These are phyloP conservation scores for Schizopygopsis pylzovi DNA, from an alignment of 2,797 vertebrate genomes.

Conservation along the genomic window DNA sequence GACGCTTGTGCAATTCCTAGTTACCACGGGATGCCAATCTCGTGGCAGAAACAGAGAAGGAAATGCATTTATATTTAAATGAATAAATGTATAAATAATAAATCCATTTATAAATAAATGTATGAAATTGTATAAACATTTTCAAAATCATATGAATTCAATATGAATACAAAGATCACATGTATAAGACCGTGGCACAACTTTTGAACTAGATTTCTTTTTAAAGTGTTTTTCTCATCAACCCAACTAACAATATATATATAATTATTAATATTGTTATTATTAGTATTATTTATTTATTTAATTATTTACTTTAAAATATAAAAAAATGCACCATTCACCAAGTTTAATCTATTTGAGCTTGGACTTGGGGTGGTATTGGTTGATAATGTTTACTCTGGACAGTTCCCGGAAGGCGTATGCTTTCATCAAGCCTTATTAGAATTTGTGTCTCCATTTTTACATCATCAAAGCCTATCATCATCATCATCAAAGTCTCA, in stretches of 20 bases:
- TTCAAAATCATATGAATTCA: too few relatives aligned
- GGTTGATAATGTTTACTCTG: slow-evolving; percentile 50
- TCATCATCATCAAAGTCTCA: slow-evolving; percentile 30
- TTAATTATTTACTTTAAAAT: too few relatives aligned
- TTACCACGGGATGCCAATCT: too few relatives aligned
- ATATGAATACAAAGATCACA: not conserved
- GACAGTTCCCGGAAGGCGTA: slow-evolving; percentile 26
- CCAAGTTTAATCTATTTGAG: slow-evolving; percentile 14
- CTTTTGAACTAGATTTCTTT: not conserved
- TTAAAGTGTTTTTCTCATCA: too few relatives aligned
- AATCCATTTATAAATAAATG: too few relatives aligned
- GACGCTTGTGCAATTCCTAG: too few relatives aligned
- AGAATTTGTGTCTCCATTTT: slow-evolving; percentile 45
- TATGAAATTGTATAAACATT: too few relatives aligned
- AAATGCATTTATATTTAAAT: too few relatives aligned
- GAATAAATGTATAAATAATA: too few relatives aligned
- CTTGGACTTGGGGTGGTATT: slow-evolving; percentile 18
- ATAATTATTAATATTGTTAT: too few relatives aligned
- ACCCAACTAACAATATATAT: too few relatives aligned
- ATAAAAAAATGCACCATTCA: not conserved
- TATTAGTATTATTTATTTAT: not conserved
- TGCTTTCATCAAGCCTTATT: slow-evolving; percentile 45
- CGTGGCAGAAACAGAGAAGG: too few relatives aligned
- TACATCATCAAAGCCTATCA: not conserved
- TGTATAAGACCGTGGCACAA: not conserved